phyloP scores from a whole-genome alignment of 1,140 invertebrate species.

The Drosophila burlai region DNA sequence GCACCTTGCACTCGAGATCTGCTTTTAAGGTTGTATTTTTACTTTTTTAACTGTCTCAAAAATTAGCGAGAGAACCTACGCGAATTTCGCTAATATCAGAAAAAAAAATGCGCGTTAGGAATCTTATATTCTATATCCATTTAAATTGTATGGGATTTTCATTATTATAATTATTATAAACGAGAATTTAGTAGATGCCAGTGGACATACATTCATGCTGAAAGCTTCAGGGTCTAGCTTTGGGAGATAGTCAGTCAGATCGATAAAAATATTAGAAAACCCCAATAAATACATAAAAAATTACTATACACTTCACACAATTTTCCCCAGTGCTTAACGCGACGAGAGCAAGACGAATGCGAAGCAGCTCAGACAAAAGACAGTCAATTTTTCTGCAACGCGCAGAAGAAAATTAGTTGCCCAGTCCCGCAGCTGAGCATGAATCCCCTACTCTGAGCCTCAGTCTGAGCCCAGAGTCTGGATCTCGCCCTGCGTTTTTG shows the following conservation, averaged over 20 bases:
- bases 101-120: background rate
- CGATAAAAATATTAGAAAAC: background rate
- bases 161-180: background rate
- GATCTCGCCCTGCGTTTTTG: slow-evolving; percentile 16
- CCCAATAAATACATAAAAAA: background rate
- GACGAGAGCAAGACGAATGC: slow-evolving; percentile 54
- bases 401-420: slow-evolving; percentile 81
- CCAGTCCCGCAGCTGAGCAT: slow-evolving; percentile 19
- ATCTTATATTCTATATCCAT: background rate
- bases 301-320: background rate
- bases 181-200: background rate
- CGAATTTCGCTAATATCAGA: too few relatives aligned
- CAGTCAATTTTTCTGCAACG: slow-evolving; percentile 82
- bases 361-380: slow-evolving; percentile 62
- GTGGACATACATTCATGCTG: too few relatives aligned
- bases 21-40: too few relatives aligned
- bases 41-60: background rate
- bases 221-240: too few relatives aligned
- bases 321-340: slow-evolving; percentile 8
- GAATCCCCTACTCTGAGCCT: slow-evolving; percentile 15
- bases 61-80: background rate
- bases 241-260: too few relatives aligned
- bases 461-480: slow-evolving; percentile 25
- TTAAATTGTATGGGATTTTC: background rate
- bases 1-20: background rate